phyloP scores from a whole-genome alignment of 2,797 vertebrate species.

The Danio choprae region DNA sequence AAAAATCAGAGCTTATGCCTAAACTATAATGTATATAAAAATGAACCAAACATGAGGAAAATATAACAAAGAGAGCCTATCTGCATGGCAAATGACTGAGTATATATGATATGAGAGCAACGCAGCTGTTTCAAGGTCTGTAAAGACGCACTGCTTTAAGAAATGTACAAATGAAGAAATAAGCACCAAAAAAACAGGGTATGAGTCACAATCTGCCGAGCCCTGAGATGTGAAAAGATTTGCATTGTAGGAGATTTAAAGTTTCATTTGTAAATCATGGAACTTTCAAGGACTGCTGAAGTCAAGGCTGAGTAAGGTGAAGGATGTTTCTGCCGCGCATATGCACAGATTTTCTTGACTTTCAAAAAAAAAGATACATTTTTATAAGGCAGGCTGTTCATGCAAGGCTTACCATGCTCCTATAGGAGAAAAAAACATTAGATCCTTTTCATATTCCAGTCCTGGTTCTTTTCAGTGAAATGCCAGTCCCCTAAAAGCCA shows the following conservation, averaged over 20 bases:
- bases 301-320: conserved; percentile 8
- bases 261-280: conserved; percentile 10
- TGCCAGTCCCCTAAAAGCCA: conserved; percentile 4
- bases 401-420: not conserved
- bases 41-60: conserved; percentile 8
- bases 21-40: conserved; percentile 22
- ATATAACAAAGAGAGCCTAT: conserved; percentile 20
- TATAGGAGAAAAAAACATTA: not conserved
- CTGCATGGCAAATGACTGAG: not conserved
- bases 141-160: conserved; percentile 20
- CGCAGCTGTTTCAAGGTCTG: conserved; percentile 38
- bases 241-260: conserved; percentile 2
- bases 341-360: not conserved
- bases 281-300: conserved; percentile 34
- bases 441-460: conserved; percentile 7
- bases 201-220: conserved; percentile 30
- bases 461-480: conserved; percentile 25
- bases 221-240: conserved; percentile 43
- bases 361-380: not conserved
- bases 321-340: conserved; percentile 3
- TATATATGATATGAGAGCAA: conserved; percentile 1
- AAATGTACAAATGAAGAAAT: conserved; percentile 20
- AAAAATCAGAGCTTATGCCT: conserved; percentile 3
- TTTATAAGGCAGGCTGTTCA: not conserved
- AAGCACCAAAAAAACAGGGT: conserved; percentile 15